Base-by-base conservation (phyloP, 2,888 invertebrate genomes). In the Drosophila subsilvestris region DNA sequence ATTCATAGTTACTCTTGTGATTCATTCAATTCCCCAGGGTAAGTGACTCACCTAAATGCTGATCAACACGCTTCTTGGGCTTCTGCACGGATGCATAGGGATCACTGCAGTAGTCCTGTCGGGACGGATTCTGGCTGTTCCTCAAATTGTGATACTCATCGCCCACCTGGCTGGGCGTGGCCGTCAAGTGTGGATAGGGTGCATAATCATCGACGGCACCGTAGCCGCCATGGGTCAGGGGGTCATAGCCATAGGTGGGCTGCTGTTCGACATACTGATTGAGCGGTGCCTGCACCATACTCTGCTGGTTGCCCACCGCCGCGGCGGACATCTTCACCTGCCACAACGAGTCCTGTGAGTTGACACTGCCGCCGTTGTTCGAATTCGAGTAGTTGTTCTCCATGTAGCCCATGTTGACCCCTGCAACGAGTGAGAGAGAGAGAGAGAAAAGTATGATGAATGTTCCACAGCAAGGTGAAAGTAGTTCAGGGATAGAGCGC, bases 321-420 rank as follows among this genome's bases (percentile, higher is more conserved):
- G 94, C 94, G n/a, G 96, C 96, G 1, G 96, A 96, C 94, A 96
- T 96, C 93, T 98, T 98, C 94, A 97, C 96, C 93, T 97, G 97
- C 98, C 98, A 97, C 88, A 98, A 93, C 44, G 98, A 98, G 92
- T 98, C 97, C 92, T 98, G 98, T 5, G 97, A 98, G 93, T 98
- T 97, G 65, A 98, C 97, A 86, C 97, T 97, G 79, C 98, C 98
- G n/a, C 97, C 97, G 92, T 97, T 97, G 93, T 97, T 97, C 69
- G 97, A 97, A 92, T 97, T 97, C 68, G 97, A 96, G 93, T 97
- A 97, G 92, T 97, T 97, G 93, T 97, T 97, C 91, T 97, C 97
- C 93, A 97, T 95, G 93, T 97, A 97, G 75, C 96, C 96, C 95
- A 97, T 96, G 92, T 97, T 97, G 76, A 95, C 95, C 95, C 96